phyloP scores from a whole-genome alignment of 2,113 vertebrate genomes.

The Anguilla japonica region DNA sequence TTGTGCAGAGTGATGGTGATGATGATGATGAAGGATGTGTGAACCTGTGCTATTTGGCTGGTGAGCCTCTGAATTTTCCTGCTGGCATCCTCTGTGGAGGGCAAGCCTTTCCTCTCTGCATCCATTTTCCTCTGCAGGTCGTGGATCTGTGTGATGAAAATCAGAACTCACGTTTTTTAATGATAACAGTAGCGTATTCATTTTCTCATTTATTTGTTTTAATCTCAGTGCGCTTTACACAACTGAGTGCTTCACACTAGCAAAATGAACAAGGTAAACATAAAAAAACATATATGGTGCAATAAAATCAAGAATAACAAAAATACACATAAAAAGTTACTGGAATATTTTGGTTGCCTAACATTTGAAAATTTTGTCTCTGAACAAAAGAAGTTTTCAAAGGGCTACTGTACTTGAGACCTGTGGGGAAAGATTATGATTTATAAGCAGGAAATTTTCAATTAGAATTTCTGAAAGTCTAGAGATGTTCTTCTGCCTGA shows the following conservation, averaged over 20 bases:
- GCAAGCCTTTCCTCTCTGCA: conserved; percentile 16
- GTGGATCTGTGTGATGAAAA: conserved; percentile 14
- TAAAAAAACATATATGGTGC: too few relatives aligned
- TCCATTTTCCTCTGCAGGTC: conserved; percentile 30
- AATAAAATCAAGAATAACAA: too few relatives aligned
- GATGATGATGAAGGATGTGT: not conserved
- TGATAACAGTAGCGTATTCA: not conserved
- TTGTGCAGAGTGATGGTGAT: not conserved
- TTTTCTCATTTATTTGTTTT: not conserved
- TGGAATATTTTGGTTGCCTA: too few relatives aligned
- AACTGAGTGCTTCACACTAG: too few relatives aligned
- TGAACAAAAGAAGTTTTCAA: not conserved
- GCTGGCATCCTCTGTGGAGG: conserved; percentile 12
- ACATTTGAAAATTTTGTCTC: too few relatives aligned
- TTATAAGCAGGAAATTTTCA: conserved; percentile 21
- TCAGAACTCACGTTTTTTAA: not conserved
- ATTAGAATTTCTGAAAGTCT: conserved; percentile 18
- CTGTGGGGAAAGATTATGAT: not conserved
- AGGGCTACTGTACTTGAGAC: not conserved
- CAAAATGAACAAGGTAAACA: too few relatives aligned
- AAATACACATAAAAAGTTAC: too few relatives aligned
- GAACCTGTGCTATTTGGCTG: conserved; percentile 23
- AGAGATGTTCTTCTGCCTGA: not conserved
- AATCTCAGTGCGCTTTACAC: too few relatives aligned
- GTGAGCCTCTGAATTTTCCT: conserved; percentile 27